Evolutionary conservation across 1,140 invertebrate genomes (phyloP), one percentile per base, ranked within the genome.

Genomic region (Rhopalosiphum padi): DNA sequence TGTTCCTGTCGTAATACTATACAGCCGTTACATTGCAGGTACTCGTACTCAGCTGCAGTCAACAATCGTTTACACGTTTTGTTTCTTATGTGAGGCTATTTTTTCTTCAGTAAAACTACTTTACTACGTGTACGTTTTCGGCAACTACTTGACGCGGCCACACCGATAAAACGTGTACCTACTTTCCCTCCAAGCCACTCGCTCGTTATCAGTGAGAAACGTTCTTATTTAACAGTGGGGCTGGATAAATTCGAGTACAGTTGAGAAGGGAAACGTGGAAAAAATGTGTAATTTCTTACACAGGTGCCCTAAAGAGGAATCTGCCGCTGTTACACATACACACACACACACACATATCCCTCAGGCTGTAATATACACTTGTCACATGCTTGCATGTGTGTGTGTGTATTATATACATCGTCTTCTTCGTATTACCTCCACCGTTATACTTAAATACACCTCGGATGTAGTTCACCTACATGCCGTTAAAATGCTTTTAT

Each of bases 231-330:
- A 46, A 11, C 85, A 86, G 15, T 15, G 30, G 2, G 37, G 41
- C 9, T 30, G 41, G 41, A 11, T 9, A 9, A 30, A 37, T 1
- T 11, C 3, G 83, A 85, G 37, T 37, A 46, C 85, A 46, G 25
- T 46, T 7, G 21, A 8, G n/a, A 35, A 88, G 46, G 86, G 15
- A 88, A 51, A 48, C 86, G 86, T 88, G 86, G 11, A 60, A 60
- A 60, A 90, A 90, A 90, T 90, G 53, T 90, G 89, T 90, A 90
- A 90, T 90, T 90, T 90, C 89, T 60, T 43, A 41, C 37, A 60
- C 37, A 30, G 53, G 55, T 60, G 89, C 89, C 89, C 53, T 37
- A 60, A 90, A 60, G 37, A 37, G 23, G 35, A 43, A 41, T 90
- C 22, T 8, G 30, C 53, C 89, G 21, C 25, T 9, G 48, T 41